phyloP scores from a whole-genome alignment of 2,888 invertebrate species.

The Kryphioiulus occultus region DNA sequence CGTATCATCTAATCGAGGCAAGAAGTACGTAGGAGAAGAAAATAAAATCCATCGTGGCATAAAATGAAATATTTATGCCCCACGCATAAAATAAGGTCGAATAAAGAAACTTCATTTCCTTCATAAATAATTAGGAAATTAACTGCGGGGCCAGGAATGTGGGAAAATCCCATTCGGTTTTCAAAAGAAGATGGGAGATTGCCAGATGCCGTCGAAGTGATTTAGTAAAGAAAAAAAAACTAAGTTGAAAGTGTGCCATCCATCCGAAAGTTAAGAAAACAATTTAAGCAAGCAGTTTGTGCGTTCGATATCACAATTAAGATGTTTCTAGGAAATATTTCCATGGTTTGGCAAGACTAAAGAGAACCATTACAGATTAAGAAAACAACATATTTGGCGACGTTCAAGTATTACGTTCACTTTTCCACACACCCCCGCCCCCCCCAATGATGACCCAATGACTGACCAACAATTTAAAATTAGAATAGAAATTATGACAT shows the following conservation, averaged over 20 bases:
- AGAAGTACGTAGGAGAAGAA: background rate
- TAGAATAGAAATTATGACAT: too few species aligned
- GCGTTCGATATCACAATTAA: too few species aligned
- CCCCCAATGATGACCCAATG: too few species aligned
- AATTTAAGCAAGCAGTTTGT: background rate
- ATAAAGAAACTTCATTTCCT: conserved; percentile 40
- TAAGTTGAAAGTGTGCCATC: background rate
- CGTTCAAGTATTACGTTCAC: too few species aligned
- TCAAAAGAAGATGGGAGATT: background rate
- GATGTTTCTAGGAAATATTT: too few species aligned
- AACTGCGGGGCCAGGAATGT: background rate
- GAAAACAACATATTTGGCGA: too few species aligned
- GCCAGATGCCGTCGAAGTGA: background rate
- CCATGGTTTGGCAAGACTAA: too few species aligned
- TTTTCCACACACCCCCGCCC: too few species aligned
- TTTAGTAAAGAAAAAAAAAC: background rate
- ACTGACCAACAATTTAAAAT: too few species aligned
- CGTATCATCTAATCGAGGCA: background rate
- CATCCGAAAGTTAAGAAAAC: background rate
- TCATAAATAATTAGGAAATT: conserved; percentile 40
- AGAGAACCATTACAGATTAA: too few species aligned
- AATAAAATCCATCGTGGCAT: background rate
- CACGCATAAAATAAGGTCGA: conserved; percentile 10
- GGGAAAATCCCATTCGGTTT: background rate
- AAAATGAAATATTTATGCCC: conserved; percentile 22